phyloP scores from a whole-genome alignment of 2,797 vertebrate genomes.

The Rhincodon typus region DNA sequence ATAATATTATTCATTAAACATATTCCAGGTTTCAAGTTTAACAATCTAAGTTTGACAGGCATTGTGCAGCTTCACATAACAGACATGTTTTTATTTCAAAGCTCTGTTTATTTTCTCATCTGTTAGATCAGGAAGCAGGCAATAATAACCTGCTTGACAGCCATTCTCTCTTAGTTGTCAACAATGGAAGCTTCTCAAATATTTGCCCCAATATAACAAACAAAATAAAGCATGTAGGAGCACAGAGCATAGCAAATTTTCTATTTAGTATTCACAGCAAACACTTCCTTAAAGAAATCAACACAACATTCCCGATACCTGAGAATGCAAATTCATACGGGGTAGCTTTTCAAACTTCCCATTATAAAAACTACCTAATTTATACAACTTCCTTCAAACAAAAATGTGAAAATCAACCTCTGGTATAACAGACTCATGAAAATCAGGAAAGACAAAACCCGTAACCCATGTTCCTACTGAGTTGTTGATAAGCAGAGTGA shows the following conservation, averaged over 20 bases:
- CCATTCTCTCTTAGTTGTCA: background rate
- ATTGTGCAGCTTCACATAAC: constrained; percentile 11
- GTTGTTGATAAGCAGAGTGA: background rate
- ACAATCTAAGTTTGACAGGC: background rate
- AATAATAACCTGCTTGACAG: constrained; percentile 24
- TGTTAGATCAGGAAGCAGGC: background rate
- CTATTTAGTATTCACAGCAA: background rate
- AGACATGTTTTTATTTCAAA: constrained; percentile 23
- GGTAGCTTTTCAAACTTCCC: background rate
- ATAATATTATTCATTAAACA: background rate
- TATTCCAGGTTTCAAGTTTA: background rate
- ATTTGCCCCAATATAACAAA: constrained; percentile 13
- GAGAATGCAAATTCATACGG: background rate
- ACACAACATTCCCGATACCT: background rate
- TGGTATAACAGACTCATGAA: background rate
- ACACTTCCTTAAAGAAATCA: background rate
- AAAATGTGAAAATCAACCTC: background rate
- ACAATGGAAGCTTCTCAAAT: constrained; percentile 17
- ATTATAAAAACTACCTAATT: background rate
- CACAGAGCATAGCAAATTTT: background rate
- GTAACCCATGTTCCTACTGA: background rate
- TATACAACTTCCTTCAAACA: background rate
- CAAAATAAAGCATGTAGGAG: background rate
- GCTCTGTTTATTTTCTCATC: constrained; percentile 20
- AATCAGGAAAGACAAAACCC: background rate